A percentile compares a stretch with the other conserved stretches of the same genome.
phyloP scores from a whole-genome alignment of 2,113 vertebrate species.

The Vicugna pacos region DNA sequence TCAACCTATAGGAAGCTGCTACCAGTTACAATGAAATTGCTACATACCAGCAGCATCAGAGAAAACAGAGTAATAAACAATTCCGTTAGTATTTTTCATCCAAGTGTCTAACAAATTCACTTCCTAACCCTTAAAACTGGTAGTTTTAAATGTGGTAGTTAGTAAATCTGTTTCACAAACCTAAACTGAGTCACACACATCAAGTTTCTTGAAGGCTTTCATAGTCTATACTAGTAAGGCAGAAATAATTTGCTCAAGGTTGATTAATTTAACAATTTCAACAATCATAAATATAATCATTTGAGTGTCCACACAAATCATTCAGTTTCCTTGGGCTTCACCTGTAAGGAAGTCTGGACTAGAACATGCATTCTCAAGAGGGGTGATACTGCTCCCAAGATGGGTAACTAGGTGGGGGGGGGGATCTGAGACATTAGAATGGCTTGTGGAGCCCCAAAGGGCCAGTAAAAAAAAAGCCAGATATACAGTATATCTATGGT shows the following conservation, averaged over 20 bases:
- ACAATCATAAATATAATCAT: not conserved
- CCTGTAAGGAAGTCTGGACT: not conserved
- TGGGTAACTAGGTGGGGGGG: not conserved
- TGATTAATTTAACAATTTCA: not conserved
- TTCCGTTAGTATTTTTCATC: not conserved
- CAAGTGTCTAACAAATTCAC: not conserved
- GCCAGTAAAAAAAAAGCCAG: not conserved
- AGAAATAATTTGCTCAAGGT: not conserved
- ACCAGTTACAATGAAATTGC: not conserved
- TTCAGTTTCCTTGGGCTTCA: not conserved
- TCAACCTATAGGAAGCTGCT: not conserved
- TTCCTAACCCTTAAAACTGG: not conserved
- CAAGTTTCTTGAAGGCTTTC: slow-evolving; percentile 21
- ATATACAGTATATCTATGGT: not conserved
- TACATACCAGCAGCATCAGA: not conserved
- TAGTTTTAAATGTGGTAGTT: not conserved
- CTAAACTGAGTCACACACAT: not conserved
- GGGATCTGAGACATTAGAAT: not conserved
- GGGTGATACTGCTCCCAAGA: not conserved
- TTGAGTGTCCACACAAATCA: not conserved
- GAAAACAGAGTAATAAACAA: not conserved
- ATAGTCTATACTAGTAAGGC: not conserved
- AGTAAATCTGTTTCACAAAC: slow-evolving; percentile 39
- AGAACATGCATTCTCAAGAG: not conserved
- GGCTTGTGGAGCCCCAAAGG: not conserved